phyloP scores from a whole-genome alignment of 2,888 invertebrate species.

The Cantharis rustica region DNA sequence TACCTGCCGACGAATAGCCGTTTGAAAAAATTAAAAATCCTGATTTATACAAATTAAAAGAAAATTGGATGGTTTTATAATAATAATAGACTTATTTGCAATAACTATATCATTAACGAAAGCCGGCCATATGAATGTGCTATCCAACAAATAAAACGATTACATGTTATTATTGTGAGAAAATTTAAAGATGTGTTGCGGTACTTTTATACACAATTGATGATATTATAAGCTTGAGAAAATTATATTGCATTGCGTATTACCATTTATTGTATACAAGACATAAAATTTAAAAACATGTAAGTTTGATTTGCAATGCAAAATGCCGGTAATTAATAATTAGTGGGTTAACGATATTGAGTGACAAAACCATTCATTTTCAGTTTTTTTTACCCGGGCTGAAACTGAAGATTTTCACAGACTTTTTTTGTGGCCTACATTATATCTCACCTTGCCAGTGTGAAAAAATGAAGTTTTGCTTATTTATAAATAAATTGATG shows the following conservation, averaged over 20 bases:
- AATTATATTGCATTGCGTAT: conserved; percentile 4
- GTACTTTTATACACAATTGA: conserved; percentile 5
- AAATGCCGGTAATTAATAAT: background rate
- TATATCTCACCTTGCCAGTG: no score
- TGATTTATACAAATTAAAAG: background rate
- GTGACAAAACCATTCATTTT: no score
- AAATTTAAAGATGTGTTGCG: conserved; percentile 8
- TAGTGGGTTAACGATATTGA: background rate
- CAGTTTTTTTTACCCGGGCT: no score
- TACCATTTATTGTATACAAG: background rate
- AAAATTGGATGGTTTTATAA: background rate
- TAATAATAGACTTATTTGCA: background rate
- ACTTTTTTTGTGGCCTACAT: no score
- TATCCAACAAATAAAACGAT: background rate
- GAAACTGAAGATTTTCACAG: no score
- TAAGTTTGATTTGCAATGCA: background rate
- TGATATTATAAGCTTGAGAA: conserved; percentile 8
- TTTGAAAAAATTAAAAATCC: background rate
- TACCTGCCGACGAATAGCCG: background rate
- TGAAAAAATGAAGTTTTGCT: no score
- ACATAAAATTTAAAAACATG: background rate
- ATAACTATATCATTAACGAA: background rate
- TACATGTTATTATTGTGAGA: conserved; percentile 9
- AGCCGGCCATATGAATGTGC: background rate
- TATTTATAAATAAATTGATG: background rate